These are phyloP conservation scores for Ciconia stormi DNA, from an alignment of 2,113 vertebrate species.

Conservation along the genomic window DNA sequence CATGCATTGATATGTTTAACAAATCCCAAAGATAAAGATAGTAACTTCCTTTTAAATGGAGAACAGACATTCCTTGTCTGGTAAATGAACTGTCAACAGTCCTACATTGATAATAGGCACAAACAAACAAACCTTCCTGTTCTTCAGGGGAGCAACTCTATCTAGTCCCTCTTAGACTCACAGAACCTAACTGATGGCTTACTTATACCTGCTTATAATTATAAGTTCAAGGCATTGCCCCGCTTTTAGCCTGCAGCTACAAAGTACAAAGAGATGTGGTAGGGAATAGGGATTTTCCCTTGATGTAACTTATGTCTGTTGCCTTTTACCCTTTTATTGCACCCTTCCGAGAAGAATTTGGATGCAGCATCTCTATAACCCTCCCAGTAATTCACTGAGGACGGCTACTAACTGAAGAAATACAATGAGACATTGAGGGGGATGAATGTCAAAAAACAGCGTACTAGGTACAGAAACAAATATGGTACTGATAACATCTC, in stretches of 20 bases:
- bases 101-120: not conserved
- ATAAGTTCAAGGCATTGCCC: no score
- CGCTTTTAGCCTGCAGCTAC: not conserved
- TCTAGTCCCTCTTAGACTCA: not conserved
- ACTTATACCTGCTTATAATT: not conserved
- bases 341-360: not conserved
- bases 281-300: not conserved
- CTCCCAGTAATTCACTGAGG: not conserved
- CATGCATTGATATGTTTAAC: fast-evolving
- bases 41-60: not conserved
- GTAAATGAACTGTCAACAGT: not conserved
- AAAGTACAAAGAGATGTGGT: not conserved
- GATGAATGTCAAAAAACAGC: not conserved
- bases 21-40: not conserved
- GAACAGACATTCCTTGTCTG: not conserved
- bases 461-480: not conserved
- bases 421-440: not conserved
- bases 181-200: not conserved
- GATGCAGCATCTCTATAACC: not conserved
- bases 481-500: not conserved
- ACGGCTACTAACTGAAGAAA: not conserved
- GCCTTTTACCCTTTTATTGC: not conserved
- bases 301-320: not conserved
- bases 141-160: not conserved
- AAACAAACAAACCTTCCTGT: not conserved